These are phyloP conservation scores for Ephialtes manifestator DNA, from an alignment of 2,888 invertebrate genomes.

Conservation along the genomic window DNA sequence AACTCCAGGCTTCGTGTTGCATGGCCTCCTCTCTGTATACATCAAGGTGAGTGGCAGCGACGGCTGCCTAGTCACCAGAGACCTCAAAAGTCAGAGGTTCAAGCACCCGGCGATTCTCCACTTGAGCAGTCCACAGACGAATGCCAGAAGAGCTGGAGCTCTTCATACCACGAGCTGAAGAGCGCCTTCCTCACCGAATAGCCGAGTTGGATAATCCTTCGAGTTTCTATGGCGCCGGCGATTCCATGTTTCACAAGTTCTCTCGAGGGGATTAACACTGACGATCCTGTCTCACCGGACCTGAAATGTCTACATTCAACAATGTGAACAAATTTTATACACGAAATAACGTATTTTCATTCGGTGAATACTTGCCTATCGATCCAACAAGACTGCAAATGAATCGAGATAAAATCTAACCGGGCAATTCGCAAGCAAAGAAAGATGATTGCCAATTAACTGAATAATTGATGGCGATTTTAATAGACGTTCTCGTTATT, in stretches of 20 bases:
- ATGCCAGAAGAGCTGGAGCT: conserved; percentile 1
- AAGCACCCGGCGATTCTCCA: conserved; percentile 44
- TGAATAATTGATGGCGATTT: neutral
- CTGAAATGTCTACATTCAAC: neutral
- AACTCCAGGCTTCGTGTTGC: neutral
- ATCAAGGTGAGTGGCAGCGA: neutral
- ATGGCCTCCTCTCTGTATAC: neutral
- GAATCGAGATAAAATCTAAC: conserved; percentile 21
- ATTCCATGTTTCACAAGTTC: conserved; percentile 38
- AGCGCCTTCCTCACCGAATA: conserved; percentile 31
- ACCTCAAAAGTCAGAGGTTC: conserved; percentile 50
- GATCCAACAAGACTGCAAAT: conserved; percentile 7
- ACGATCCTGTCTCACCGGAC: conserved; percentile 6
- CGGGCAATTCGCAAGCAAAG: neutral
- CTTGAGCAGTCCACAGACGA: conserved; percentile 46
- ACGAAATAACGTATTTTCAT: neutral
- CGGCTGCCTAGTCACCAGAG: conserved; percentile 3
- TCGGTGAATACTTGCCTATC: neutral
- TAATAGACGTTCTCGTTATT: neutral
- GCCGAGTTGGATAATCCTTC: conserved; percentile 48
- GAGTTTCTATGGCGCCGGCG: conserved; percentile 47
- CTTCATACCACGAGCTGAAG: conserved; percentile 35
- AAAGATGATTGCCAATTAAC: neutral
- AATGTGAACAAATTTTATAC: neutral
- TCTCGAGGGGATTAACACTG: conserved; percentile 43